Percentiles rank a stretch among this genome's conserved stretches.
These are phyloP conservation scores for Lerista edwardsae DNA, from an alignment of 2,797 vertebrate species.

Conservation along the genomic window DNA sequence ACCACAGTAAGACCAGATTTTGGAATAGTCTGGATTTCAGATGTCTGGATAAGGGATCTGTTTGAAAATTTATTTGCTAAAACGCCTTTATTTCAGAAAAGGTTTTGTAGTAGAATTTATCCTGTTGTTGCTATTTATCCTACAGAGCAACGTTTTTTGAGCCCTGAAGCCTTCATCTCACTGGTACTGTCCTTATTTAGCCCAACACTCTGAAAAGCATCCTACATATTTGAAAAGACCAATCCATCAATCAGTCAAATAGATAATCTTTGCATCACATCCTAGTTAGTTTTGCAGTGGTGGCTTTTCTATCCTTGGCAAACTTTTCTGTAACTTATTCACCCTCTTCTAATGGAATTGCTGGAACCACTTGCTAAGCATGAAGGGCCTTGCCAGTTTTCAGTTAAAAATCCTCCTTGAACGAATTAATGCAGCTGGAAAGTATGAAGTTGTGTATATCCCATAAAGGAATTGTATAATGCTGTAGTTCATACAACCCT, in stretches of 20 bases:
- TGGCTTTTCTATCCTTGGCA: constrained; percentile 61
- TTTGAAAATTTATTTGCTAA: no score
- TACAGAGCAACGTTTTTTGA: no score
- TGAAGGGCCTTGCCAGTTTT: constrained; percentile 60
- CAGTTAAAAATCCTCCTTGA: constrained; percentile 34
- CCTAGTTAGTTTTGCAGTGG: constrained; percentile 60
- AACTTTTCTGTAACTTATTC: constrained; percentile 49
- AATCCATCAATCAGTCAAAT: constrained; percentile 50
- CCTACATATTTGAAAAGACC: constrained; percentile 40
- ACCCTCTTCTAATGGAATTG: constrained; percentile 61
- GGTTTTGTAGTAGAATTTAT: no score
- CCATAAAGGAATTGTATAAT: constrained; percentile 2
- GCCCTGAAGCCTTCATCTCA: constrained; percentile 49
- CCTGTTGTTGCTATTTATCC: neutral
- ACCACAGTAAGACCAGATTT: no score
- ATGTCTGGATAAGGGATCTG: no score
- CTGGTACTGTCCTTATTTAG: constrained; percentile 58
- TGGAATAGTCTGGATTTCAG: no score
- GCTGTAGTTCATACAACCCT: neutral
- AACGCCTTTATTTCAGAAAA: no score
- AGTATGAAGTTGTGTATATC: constrained; percentile 31
- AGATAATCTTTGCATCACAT: constrained; percentile 71
- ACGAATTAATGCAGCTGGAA: constrained; percentile 15
- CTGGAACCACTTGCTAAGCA: constrained; percentile 68
- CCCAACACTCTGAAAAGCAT: constrained; percentile 54